phyloP scores from a whole-genome alignment of 1,140 invertebrate genomes.

The Dufourea novaeangliae region DNA sequence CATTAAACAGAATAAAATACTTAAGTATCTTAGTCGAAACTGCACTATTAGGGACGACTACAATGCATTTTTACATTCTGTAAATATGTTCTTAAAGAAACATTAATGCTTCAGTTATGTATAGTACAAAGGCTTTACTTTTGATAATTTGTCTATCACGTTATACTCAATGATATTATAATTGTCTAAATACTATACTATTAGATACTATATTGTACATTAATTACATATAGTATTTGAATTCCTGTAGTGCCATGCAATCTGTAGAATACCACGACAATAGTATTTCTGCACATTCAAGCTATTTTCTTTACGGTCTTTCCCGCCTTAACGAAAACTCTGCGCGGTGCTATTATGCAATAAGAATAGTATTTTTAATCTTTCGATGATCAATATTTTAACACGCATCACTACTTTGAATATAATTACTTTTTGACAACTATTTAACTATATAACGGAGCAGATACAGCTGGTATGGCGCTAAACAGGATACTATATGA shows the following conservation, averaged over 20 bases:
- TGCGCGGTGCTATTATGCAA: not conserved
- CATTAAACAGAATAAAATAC: not conserved
- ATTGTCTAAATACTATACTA: conserved; percentile 11
- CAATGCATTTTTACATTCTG: not conserved
- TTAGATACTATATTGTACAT: conserved; percentile 9
- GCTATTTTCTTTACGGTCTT: not conserved
- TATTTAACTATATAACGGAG: not conserved
- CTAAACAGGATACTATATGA: conserved; percentile 17
- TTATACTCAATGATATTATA: conserved; percentile 22
- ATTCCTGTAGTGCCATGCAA: conserved; percentile 29
- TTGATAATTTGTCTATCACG: not conserved
- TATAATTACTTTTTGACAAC: conserved; percentile 2
- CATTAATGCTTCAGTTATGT: conserved; percentile 29
- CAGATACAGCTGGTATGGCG: conserved; percentile 16
- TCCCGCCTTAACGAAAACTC: not conserved
- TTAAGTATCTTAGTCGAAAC: not conserved
- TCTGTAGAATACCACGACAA: conserved; percentile 19
- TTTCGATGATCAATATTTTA: conserved; percentile 12
- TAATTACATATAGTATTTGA: conserved; percentile 4
- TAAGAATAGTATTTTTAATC: conserved; percentile 5
- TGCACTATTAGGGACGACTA: conserved; percentile 1
- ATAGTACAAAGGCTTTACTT: conserved; percentile 6
- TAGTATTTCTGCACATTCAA: conserved; percentile 8
- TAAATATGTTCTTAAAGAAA: conserved; percentile 24
- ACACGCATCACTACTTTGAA: not conserved